Conservation (phyloP, 2,113 vertebrate species). For the Nothocercus nigrocapillus region DNA sequence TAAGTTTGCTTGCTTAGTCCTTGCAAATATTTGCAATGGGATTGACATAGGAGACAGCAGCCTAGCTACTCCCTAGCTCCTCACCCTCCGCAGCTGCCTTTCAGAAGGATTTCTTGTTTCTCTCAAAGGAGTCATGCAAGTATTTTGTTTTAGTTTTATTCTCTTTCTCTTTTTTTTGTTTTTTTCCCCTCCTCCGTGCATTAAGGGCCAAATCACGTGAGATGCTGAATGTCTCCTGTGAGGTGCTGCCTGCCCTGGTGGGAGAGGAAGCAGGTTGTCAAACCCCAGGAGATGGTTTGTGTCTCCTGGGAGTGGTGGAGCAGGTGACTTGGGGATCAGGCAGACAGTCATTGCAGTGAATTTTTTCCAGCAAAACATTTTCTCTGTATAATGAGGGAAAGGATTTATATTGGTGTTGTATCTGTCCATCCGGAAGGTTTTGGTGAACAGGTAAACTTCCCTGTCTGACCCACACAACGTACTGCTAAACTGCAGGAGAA, state of each 20-base stretch:
- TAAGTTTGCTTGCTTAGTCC: slow-evolving; percentile 63
- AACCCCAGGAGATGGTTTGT: not conserved
- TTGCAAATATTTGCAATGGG: slow-evolving; percentile 59
- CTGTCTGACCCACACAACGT: not conserved
- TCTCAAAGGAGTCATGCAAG: not conserved
- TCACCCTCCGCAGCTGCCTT: not conserved
- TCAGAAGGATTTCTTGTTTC: slow-evolving; percentile 2
- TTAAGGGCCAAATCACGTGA: not conserved
- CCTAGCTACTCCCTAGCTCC: not conserved
- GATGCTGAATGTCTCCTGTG: not conserved
- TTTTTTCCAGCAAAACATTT: not conserved
- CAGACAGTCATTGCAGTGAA: not conserved
- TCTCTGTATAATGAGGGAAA: not conserved
- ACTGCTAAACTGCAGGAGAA: not conserved
- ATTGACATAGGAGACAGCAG: slow-evolving; percentile 32
- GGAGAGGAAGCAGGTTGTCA: not conserved
- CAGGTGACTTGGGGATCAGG: not conserved
- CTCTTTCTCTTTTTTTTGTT: not conserved
- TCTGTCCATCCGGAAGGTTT: not conserved
- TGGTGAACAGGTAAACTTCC: not conserved
- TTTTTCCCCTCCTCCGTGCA: not conserved
- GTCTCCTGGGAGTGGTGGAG: not conserved
- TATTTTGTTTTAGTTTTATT: not conserved
- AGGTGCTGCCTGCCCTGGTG: not conserved
- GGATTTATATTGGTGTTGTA: not conserved